Percentiles rank a stretch among this genome's conserved stretches.
Evolutionary conservation across 2,113 vertebrate species (phyloP).

Genomic region (Eira barbara): DNA sequence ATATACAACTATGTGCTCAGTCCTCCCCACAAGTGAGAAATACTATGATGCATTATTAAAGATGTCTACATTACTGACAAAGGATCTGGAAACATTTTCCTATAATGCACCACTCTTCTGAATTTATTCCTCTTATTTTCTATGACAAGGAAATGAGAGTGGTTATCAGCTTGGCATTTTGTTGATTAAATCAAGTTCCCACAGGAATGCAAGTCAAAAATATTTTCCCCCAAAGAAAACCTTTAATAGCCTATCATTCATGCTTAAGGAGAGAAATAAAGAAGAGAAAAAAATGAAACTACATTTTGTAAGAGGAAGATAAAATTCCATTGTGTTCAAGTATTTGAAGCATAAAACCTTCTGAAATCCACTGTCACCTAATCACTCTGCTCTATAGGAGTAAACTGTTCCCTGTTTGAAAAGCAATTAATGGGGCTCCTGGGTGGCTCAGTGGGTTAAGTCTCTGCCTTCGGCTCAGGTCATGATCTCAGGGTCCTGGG

Average conservation of each 20-base stretch:
- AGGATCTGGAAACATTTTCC: neutral
- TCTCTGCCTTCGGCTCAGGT: no score
- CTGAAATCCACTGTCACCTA: constrained; percentile 46
- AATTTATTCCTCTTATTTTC: constrained; percentile 62
- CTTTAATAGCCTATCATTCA: constrained; percentile 63
- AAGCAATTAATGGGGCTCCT: constrained; percentile 51
- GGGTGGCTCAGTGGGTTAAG: no score
- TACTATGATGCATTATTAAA: neutral
- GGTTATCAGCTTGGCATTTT: constrained; percentile 46
- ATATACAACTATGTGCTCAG: neutral
- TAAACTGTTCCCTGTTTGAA: constrained; percentile 48
- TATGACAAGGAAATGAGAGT: constrained; percentile 45
- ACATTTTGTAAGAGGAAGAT: constrained; percentile 53
- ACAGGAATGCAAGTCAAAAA: constrained; percentile 50
- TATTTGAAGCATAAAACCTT: constrained; percentile 55
- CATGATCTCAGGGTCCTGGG: no score
- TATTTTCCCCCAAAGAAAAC: constrained; percentile 43
- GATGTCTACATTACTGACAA: neutral
- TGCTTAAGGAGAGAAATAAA: constrained; percentile 61
- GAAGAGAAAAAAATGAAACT: constrained; percentile 37
- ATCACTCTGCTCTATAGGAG: neutral
- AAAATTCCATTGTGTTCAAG: constrained; percentile 61
- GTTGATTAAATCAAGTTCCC: constrained; percentile 61
- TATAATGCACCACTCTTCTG: neutral
- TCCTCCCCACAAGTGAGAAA: neutral